These are phyloP conservation scores for Drosophila sp. DNA, from an alignment of 1,140 invertebrate species.

Conservation along the genomic window DNA sequence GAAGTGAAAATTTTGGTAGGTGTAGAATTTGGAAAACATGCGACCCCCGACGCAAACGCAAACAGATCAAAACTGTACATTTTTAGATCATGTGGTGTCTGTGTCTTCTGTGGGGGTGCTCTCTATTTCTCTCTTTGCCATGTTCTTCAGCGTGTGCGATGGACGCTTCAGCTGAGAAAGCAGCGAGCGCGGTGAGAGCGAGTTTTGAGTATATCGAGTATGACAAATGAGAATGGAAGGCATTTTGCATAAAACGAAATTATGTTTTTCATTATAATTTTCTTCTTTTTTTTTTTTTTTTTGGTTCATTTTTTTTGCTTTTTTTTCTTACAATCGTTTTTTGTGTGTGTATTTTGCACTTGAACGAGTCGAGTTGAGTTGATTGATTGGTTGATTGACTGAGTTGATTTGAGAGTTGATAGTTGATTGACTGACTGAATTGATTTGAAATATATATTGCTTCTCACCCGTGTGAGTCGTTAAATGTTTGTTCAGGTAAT, in stretches of 20 bases:
- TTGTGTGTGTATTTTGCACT: constrained; percentile 51
- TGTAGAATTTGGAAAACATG: constrained; percentile 18
- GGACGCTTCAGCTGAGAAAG: constrained; percentile 26
- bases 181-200: constrained; percentile 20
- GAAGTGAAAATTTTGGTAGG: constrained; percentile 9
- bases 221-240: constrained; percentile 74
- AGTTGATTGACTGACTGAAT: constrained; percentile 80
- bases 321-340: constrained; percentile 33
- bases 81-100: constrained; percentile 35
- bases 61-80: constrained; percentile 46
- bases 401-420: constrained; percentile 50
- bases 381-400: constrained; percentile 71
- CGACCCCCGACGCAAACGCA: constrained; percentile 7
- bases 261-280: too few species aligned
- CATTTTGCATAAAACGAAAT: constrained; percentile 62
- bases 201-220: constrained; percentile 56
- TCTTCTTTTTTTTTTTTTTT: constrained; percentile 47
- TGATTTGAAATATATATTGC: constrained; percentile 83
- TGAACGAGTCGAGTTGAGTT: constrained; percentile 62
- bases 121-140: constrained; percentile 44
- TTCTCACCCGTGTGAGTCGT: constrained; percentile 85
- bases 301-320: constrained; percentile 52
- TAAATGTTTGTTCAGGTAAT: constrained; percentile 85
- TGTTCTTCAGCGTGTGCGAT: constrained; percentile 46
- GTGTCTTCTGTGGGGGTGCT: constrained; percentile 15